Evolutionary conservation across 2,797 vertebrate genomes (phyloP).

Genomic region (Bovichtus diacanthus): DNA sequence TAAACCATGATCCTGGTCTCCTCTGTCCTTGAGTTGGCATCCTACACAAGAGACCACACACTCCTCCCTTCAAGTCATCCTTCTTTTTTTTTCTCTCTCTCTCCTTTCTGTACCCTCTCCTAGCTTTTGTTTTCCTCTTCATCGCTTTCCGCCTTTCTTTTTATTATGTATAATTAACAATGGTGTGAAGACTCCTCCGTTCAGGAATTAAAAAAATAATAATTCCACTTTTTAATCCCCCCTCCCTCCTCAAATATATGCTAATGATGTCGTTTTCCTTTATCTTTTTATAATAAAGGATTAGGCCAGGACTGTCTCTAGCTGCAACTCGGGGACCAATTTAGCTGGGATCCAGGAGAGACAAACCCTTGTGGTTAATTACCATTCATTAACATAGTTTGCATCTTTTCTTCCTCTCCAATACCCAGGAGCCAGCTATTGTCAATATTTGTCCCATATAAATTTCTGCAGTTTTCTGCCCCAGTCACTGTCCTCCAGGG

Average conservation of each 20-base stretch:
- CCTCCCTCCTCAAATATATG: constrained; percentile 83
- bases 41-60: constrained; percentile 68
- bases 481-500: constrained; percentile 82
- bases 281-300: constrained; percentile 91
- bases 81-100: constrained; percentile 20
- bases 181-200: constrained; percentile 77
- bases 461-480: constrained; percentile 67
- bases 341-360: constrained; percentile 87
- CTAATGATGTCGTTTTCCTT: constrained; percentile 89
- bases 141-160: constrained; percentile 54
- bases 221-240: constrained; percentile 85
- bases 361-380: constrained; percentile 88
- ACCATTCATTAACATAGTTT: constrained; percentile 91
- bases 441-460: constrained; percentile 90
- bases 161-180: constrained; percentile 82
- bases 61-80: constrained; percentile 49
- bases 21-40: constrained; percentile 81
- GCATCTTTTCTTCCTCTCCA: constrained; percentile 85
- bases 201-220: constrained; percentile 87
- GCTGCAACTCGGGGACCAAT: constrained; percentile 90
- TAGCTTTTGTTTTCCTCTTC: constrained; percentile 61
- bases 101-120: constrained; percentile 49
- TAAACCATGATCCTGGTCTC: constrained; percentile 71
- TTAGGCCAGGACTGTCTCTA: constrained; percentile 87
- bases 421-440: constrained; percentile 86